Percentiles rank a stretch among this genome's conserved stretches.
These are phyloP conservation scores for Cheracebus regulus DNA, from an alignment of 2,797 vertebrate genomes.

Conservation along the genomic window DNA sequence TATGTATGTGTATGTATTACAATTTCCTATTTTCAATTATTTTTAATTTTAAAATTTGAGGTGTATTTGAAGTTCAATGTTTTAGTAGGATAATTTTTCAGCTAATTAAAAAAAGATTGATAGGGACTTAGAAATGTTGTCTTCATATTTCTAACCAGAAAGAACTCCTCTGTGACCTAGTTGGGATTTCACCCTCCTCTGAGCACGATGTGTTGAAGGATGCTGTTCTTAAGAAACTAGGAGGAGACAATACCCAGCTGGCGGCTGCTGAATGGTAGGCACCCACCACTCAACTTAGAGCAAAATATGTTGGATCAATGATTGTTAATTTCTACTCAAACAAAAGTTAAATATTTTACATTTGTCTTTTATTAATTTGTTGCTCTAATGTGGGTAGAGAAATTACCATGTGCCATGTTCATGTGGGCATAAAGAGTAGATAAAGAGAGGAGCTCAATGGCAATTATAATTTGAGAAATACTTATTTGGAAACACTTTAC, in stretches of 20 bases:
- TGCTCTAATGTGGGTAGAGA: neutral
- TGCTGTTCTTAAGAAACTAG: constrained; percentile 87
- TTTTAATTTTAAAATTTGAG: neutral
- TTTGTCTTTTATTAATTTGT: neutral
- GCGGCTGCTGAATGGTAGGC: constrained; percentile 91
- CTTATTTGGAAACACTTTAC: neutral
- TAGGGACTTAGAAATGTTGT: constrained; percentile 14
- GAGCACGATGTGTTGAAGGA: constrained; percentile 86
- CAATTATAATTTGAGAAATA: neutral
- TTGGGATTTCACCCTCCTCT: constrained; percentile 87
- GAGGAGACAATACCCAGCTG: constrained; percentile 87
- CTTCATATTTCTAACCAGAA: constrained; percentile 85
- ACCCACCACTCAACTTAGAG: neutral
- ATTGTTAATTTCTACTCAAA: neutral
- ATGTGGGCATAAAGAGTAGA: neutral
- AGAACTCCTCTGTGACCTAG: constrained; percentile 90
- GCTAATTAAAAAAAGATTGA: neutral
- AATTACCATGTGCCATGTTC: neutral
- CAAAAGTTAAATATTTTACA: neutral
- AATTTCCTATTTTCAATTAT: neutral
- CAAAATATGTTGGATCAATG: neutral
- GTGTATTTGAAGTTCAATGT: neutral
- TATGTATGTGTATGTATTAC: neutral
- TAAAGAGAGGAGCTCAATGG: neutral
- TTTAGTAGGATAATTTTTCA: neutral